Evolutionary conservation across 2,113 vertebrate species (phyloP).

Genomic region (Rissa tridactyla): DNA sequence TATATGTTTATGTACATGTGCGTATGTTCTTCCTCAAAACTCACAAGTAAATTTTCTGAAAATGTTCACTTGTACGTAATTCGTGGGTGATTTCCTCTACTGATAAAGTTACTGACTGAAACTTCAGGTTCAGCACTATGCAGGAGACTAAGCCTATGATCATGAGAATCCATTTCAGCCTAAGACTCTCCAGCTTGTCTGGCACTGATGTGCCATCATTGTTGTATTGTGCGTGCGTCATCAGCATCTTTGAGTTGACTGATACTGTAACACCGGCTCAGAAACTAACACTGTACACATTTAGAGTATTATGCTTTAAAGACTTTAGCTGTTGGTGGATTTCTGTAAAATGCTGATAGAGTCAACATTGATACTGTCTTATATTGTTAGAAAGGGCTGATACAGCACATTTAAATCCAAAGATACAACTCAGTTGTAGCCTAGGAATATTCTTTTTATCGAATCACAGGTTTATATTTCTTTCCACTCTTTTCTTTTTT

Average conservation of each 20-base stretch:
- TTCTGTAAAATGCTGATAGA: slow-evolving; percentile 10
- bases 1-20: not conserved
- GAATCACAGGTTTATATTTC: not conserved
- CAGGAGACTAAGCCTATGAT: not conserved
- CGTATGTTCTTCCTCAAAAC: not conserved
- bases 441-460: not conserved
- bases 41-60: not conserved
- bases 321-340: not conserved
- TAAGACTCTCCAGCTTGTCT: not conserved
- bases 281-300: not conserved
- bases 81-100: not conserved
- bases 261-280: not conserved
- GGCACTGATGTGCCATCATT: not conserved
- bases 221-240: not conserved
- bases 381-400: not conserved
- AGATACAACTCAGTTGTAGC: not conserved
- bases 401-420: not conserved
- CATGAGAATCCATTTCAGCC: not conserved
- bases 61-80: not conserved
- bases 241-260: not conserved
- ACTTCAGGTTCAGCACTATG: not conserved
- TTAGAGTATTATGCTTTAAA: not conserved
- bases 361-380: not conserved
- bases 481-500: not conserved
- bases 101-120: not conserved